Base-by-base conservation (phyloP, 2,113 vertebrate species). In the Equus przewalskii region DNA sequence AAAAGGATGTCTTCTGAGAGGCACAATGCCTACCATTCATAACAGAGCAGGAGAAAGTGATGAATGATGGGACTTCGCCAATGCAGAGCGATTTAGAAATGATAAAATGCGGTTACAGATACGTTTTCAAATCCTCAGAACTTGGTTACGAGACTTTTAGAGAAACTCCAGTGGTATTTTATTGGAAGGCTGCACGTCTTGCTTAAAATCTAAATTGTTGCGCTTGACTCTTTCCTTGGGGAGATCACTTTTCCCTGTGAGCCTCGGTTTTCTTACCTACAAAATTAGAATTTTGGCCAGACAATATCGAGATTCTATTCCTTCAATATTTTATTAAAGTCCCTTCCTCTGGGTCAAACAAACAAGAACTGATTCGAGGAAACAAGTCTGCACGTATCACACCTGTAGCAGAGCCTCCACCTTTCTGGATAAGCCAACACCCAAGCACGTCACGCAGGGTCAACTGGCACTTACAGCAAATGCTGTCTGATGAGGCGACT, bases 81-180 rank as follows among this genome's bases (percentile, higher is more conserved):
- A 3, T 6, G 5, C 3, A 11, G 83, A 46, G 72, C 6, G 0
- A 6, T 6, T 18, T 0, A 8, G 13, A 26, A 1, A 1, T 13
- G 0, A 26, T 5, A 1, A 30, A 12, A 14, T 0, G 4, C 24
- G 19, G 0, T 4, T 44, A 33, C 19, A 4, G 9, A 13, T 3
- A 11, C 46, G 64, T 69, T 41, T 81, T 8, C n/a, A 1, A 10
- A 8, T 3, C n/a, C 44, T 93, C 36, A 2, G 28, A 5, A 0
- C 26, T 22, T 16, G 6, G 6, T 2, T 1, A 0, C 1, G 22
- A 15, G 46, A 51, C 1, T 10, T 2, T 21, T 11, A 10, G 56
- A 21, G 24, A 2, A 1, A 33, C 4, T 30, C 30, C 30, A 0
- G 18, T 10, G 26, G 7, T 1, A 0, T 11, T 8, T 78, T 51